Conservation (phyloP, 1,140 invertebrate species). For the Penaeus vannamei region DNA sequence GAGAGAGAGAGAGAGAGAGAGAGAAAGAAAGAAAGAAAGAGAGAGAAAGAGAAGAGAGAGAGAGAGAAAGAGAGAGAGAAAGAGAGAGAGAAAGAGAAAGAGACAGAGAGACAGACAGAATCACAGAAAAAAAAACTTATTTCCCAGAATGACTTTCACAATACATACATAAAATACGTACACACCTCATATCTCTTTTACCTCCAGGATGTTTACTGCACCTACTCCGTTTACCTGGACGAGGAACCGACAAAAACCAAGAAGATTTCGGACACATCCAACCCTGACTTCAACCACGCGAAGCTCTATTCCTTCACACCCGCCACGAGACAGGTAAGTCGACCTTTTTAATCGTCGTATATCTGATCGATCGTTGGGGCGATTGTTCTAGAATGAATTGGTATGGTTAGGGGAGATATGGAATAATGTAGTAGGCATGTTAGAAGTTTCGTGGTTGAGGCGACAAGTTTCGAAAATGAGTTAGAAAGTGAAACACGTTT, state of each 20-base stretch:
- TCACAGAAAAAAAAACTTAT: no score
- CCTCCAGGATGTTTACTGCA: slow-evolving; percentile 75
- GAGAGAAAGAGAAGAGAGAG: no score
- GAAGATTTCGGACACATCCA: slow-evolving; percentile 72
- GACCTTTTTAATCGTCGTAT: background rate
- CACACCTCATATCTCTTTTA: background rate
- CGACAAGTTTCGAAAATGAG: no score
- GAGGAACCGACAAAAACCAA: slow-evolving; percentile 73
- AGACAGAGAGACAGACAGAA: no score
- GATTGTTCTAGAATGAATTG: no score
- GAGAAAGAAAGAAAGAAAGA: no score
- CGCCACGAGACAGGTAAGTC: slow-evolving; percentile 73
- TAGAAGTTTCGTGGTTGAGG: no score
- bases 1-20: no score
- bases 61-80: background rate
- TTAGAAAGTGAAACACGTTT: no score
- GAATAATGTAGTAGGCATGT: no score
- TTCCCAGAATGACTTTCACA: background rate
- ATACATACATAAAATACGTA: background rate
- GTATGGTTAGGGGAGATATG: no score
- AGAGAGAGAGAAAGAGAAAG: background rate
- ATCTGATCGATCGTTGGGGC: background rate
- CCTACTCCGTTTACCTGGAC: slow-evolving; percentile 75
- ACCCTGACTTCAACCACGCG: slow-evolving; percentile 76
- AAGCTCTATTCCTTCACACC: slow-evolving; percentile 72